These are phyloP conservation scores for Sparus aurata DNA, from an alignment of 2,797 vertebrate species.

Conservation along the genomic window DNA sequence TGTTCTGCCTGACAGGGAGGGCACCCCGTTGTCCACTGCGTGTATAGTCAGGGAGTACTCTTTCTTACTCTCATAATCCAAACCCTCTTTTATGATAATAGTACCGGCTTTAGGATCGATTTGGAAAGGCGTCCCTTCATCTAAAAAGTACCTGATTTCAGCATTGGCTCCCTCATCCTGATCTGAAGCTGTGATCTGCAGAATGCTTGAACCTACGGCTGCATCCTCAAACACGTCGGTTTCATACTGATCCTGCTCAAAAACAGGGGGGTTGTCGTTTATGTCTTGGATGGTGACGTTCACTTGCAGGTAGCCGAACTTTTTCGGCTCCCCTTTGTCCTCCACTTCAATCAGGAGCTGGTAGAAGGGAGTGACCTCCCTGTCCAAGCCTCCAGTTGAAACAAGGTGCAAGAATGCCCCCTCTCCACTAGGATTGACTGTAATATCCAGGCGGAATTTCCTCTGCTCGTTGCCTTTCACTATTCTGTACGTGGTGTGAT, in stretches of 20 bases:
- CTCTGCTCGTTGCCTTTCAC: constrained; percentile 94
- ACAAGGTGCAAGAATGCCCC: constrained; percentile 98
- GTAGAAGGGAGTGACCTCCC: constrained; percentile 92
- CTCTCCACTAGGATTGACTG: constrained; percentile 98
- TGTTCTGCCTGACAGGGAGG: constrained; percentile 90
- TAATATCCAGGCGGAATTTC: constrained; percentile 95
- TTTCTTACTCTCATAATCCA: constrained; percentile 92
- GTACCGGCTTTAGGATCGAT: constrained; percentile 95
- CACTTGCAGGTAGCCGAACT: constrained; percentile 94
- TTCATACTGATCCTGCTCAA: constrained; percentile 92
- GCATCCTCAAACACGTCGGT: constrained; percentile 93
- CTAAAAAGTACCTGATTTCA: constrained; percentile 93
- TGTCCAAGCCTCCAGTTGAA: constrained; percentile 93
- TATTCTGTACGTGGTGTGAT: constrained; percentile 96
- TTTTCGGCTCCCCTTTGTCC: constrained; percentile 95
- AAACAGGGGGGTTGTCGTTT: constrained; percentile 96
- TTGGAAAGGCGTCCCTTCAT: constrained; percentile 93
- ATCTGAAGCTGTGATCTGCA: constrained; percentile 93
- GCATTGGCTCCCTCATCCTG: constrained; percentile 95
- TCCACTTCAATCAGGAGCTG: constrained; percentile 95
- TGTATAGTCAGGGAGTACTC: constrained; percentile 96
- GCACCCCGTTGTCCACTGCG: constrained; percentile 91
- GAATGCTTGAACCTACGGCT: constrained; percentile 91
- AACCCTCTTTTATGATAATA: constrained; percentile 90
- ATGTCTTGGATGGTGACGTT: constrained; percentile 98